These are phyloP conservation scores for Ptilonorhynchus violaceus DNA, from an alignment of 2,113 vertebrate genomes.

Conservation along the genomic window DNA sequence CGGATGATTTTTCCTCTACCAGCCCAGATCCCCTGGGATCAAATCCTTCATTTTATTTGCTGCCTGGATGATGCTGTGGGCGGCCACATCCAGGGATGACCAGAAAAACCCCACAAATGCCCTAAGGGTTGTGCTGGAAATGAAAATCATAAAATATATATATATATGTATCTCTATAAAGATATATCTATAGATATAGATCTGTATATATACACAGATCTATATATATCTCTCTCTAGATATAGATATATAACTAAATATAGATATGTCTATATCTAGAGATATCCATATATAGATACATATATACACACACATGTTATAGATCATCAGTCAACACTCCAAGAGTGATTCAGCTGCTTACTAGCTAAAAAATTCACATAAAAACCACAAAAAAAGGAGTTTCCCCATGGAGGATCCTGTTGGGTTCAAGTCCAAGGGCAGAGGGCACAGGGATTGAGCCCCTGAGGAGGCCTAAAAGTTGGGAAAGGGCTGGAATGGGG, in stretches of 20 bases:
- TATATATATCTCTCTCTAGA: not conserved
- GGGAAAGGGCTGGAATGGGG: not conserved
- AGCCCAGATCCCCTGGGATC: not conserved
- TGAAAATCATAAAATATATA: not conserved
- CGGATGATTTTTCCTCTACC: not conserved
- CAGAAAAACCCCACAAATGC: not conserved
- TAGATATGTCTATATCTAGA: not conserved
- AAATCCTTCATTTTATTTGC: not conserved
- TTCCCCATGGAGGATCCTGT: not conserved
- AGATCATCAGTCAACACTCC: not conserved
- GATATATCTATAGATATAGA: not conserved
- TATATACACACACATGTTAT: not conserved
- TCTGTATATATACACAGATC: not conserved
- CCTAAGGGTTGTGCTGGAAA: not conserved
- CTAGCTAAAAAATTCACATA: not conserved
- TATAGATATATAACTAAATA: not conserved
- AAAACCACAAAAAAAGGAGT: not conserved
- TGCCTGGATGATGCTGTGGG: not conserved
- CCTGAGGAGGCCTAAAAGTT: not conserved
- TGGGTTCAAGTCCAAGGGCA: not conserved
- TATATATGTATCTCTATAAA: not conserved
- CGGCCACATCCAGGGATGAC: fast-evolving
- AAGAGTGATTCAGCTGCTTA: not conserved
- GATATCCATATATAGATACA: not conserved
- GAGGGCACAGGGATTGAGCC: not conserved